Base-by-base conservation (phyloP, 2,888 invertebrate genomes). In the Fragum sueziense region DNA sequence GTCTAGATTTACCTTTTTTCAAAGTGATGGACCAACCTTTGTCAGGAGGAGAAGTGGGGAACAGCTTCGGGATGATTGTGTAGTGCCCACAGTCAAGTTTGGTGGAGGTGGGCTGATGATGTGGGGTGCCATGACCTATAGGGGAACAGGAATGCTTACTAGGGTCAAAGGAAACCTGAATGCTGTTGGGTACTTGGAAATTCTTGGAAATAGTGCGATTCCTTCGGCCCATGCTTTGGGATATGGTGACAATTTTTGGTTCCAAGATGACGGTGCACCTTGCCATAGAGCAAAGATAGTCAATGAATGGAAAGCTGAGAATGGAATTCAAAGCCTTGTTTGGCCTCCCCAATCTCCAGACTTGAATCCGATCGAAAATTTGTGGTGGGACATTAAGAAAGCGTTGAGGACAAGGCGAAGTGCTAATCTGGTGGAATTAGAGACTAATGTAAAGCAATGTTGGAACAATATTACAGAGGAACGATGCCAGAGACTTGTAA, bases 261-360 rank as follows among this genome's bases (percentile, higher is more conserved):
- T n/a, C n/a, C n/a, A n/a, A n/a, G n/a, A 57, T 41, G 67, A 76
- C 6, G 71, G 47, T 37, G 76, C 59, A 57, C 59, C n/a, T 34
- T 72, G 59, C 33, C 71, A 71, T 52, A 71, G 54, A 27, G 70
- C 69, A 69, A 41, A 34, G 37, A n/a, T 29, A n/a, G 74, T 74
- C 0, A 68, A 68, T 29, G 37, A 70, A 51, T 70, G 70, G 74
- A 69, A 74, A 41, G 57, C 20, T 33, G 68, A 69, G 9, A 33
- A 74, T 57, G 70, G 52, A 25, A 76, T 76, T 20, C 52, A n/a
- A n/a, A 31, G 22, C 22, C 27, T 75, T 41, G 61, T 61, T 51
- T 75, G 69, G 62, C 69, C 69, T 69, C 61, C 65, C 31, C 73
- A 65, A 20, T 47, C 68, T 34, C 76, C 76, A 31, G 65, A 71